Base-by-base conservation (phyloP, 2,113 vertebrate species). In the Campylorhamphus procurvoides region DNA sequence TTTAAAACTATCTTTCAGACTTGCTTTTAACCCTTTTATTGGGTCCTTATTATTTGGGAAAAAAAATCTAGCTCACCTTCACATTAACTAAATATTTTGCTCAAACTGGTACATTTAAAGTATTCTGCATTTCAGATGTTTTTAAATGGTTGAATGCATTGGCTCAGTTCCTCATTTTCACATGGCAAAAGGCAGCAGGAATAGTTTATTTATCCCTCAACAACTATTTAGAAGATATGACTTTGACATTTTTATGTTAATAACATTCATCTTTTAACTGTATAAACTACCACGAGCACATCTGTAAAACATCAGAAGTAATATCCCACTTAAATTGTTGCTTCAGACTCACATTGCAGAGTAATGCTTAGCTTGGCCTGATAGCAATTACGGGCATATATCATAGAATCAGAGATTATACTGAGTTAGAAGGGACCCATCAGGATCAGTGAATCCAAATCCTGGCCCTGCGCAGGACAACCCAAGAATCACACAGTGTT, bases 241-340 rank as follows among this genome's bases (percentile, higher is more conserved):
- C 59, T 93, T 76, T 89, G 85, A 89, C 73, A 75, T 28, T 89
- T 94, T 96, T 88, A 81, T 67, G 58, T 46, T 73, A 76, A 33
- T 60, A 82, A 86, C 44, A 74, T 76, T 93, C 29, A 72, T 49
- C 83, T 84, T 84, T 85, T 68, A 92, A 89, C 87, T 47, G 28
- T 60, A 78, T 77, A 76, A 87, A 89, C 19, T 72, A 63, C 39
- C 49, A 63, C 18, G 28, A 91, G 28, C 37, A 94, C 67, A 78
- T 89, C 75, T 96, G 86, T 80, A 91, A 94, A 94, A 59, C 14
- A 94, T 93, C 82, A 94, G 73, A 85, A 90, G 46, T 91, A 71
- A 73, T 56, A 93, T 78, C 56, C 64, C 33, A 67, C 87, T 79
- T 68, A 55, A 56, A 22, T 73, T 86, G 46, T 33, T 3, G 11